Conservation (phyloP, 2,113 vertebrate genomes). For the Antigone vipio region DNA sequence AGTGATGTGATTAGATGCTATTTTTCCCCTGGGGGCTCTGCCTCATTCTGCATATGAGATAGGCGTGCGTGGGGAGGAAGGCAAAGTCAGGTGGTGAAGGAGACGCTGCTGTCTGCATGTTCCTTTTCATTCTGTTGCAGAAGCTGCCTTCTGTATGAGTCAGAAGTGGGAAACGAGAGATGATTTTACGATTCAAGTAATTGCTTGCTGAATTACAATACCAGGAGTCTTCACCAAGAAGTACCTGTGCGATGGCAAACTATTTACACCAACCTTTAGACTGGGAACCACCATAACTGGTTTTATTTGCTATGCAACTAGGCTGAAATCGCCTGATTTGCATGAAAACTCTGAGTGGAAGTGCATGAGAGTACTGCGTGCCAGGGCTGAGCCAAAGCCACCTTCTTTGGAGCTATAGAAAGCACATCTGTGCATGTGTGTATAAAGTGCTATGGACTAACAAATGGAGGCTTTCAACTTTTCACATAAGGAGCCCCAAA, state of each 20-base stretch:
- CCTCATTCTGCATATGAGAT: background rate
- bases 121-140: slow-evolving; percentile 1
- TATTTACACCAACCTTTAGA: background rate
- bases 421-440: fast-evolving
- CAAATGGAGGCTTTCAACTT: background rate
- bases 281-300: background rate
- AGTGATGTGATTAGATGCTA: slow-evolving; percentile 38
- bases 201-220: background rate
- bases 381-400: background rate
- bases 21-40: slow-evolving; percentile 36
- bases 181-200: background rate
- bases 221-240: background rate
- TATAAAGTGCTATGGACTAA: background rate
- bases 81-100: background rate
- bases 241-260: background rate
- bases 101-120: background rate
- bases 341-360: background rate
- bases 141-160: slow-evolving; percentile 17
- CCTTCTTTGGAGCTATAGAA: background rate
- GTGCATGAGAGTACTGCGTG: fast-evolving
- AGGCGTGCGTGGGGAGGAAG: slow-evolving; percentile 7
- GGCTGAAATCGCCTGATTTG: background rate
- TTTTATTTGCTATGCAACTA: background rate
- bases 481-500: background rate
- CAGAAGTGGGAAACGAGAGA: slow-evolving; percentile 4